These are phyloP conservation scores for Potamarius usumacintae DNA, from an alignment of 2,113 vertebrate species.

Conservation along the genomic window DNA sequence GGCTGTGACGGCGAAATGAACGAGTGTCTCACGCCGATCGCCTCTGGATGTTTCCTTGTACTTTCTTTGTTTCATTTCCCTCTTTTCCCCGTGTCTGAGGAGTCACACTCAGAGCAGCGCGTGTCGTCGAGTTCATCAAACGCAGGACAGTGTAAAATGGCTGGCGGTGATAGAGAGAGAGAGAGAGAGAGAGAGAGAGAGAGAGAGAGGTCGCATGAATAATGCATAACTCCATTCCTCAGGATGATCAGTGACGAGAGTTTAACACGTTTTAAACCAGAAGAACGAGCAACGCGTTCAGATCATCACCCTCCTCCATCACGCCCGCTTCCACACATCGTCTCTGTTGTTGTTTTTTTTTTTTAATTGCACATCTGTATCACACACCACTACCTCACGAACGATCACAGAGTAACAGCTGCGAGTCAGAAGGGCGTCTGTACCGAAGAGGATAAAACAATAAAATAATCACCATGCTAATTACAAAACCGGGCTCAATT, in stretches of 20 bases:
- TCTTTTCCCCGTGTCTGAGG: background rate
- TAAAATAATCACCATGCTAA: background rate
- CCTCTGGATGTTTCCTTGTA: constrained; percentile 9
- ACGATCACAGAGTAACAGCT: background rate
- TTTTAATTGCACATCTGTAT: background rate
- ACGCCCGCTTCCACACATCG: background rate
- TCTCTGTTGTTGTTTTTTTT: background rate
- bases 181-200: background rate
- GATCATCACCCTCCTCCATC: constrained; percentile 7
- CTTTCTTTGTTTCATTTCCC: constrained; percentile 5
- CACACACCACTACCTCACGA: background rate
- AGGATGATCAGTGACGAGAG: constrained; percentile 21
- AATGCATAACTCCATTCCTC: constrained; percentile 38
- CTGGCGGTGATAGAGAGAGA: constrained; percentile 26
- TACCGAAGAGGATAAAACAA: background rate
- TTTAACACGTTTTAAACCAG: constrained; percentile 32
- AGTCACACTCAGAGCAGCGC: background rate
- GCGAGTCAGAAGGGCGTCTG: background rate
- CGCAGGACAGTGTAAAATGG: constrained; percentile 23
- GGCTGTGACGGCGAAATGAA: constrained; percentile 5
- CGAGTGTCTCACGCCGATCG: constrained; percentile 21
- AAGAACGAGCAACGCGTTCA: background rate
- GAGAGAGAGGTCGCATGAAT: constrained; percentile 15
- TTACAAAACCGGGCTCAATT: background rate
- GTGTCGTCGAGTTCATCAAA: constrained; percentile 29